phyloP scores from a whole-genome alignment of 2,888 invertebrate genomes.

The Leptopilina syphax region DNA sequence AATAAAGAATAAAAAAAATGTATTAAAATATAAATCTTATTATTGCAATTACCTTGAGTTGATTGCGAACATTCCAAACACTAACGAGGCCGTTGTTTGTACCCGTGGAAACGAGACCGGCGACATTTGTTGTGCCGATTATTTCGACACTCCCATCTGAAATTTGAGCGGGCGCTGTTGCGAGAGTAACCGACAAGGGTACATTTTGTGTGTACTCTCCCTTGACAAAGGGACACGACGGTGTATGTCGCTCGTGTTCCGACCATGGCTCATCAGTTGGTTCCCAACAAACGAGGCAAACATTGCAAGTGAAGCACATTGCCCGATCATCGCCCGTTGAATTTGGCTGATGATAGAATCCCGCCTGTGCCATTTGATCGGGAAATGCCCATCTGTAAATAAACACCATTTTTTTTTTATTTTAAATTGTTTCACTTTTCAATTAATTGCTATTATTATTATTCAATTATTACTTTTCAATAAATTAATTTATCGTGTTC shows the following conservation, averaged over 20 bases:
- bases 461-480: no score
- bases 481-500: no score
- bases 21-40: background rate
- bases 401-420: no score
- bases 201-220: constrained; percentile 98
- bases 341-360: constrained; percentile 96
- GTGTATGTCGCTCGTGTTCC: constrained; percentile 96
- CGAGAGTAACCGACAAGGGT: constrained; percentile 83
- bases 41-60: constrained; percentile 78
- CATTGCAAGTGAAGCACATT: constrained; percentile 97
- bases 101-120: constrained; percentile 77
- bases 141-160: constrained; percentile 69
- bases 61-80: constrained; percentile 90
- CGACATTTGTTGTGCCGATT: constrained; percentile 72
- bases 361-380: constrained; percentile 97
- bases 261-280: constrained; percentile 98
- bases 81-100: constrained; percentile 81
- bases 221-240: constrained; percentile 94
- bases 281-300: constrained; percentile 97
- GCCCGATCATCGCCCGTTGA: constrained; percentile 94
- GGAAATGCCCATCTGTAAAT: constrained; percentile 91
- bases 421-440: no score
- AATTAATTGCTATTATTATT: no score
- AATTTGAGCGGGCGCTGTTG: constrained; percentile 77
- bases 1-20: no score